These are phyloP conservation scores for Troides aeacus DNA, from an alignment of 2,888 invertebrate species.

Conservation along the genomic window DNA sequence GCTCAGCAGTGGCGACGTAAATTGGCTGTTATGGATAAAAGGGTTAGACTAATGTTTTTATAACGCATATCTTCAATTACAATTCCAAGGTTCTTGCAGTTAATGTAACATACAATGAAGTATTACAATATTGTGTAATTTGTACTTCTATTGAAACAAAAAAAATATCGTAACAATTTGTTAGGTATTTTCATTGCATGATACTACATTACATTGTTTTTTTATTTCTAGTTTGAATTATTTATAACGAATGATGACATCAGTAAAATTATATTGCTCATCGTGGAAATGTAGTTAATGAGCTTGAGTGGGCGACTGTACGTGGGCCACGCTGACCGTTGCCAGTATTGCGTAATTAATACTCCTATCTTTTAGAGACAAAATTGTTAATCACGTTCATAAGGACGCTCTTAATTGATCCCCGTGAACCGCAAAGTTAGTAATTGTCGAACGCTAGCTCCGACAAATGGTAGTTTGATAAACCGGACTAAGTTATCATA, in stretches of 20 bases:
- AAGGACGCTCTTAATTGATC: conserved; percentile 11
- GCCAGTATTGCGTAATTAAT: conserved; percentile 17
- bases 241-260: conserved; percentile 23
- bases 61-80: not conserved
- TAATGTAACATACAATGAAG: not conserved
- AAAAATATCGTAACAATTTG: not conserved
- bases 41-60: not conserved
- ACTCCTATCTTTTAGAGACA: conserved; percentile 18
- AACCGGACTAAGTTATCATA: conserved; percentile 62
- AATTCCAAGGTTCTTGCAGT: not conserved
- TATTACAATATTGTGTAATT: not conserved
- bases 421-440: conserved; percentile 31
- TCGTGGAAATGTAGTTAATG: conserved; percentile 22
- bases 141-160: too few relatives aligned
- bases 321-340: conserved; percentile 27
- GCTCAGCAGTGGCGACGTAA: too few relatives aligned
- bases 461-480: conserved; percentile 63
- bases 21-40: not conserved
- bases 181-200: not conserved
- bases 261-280: conserved; percentile 8
- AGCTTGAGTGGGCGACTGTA: conserved; percentile 23
- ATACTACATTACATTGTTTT: not conserved
- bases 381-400: conserved; percentile 12
- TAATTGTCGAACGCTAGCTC: conserved; percentile 45
- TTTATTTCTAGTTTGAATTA: conserved; percentile 12